phyloP scores from a whole-genome alignment of 23 tunicate species.

The Diplosoma virens region DNA sequence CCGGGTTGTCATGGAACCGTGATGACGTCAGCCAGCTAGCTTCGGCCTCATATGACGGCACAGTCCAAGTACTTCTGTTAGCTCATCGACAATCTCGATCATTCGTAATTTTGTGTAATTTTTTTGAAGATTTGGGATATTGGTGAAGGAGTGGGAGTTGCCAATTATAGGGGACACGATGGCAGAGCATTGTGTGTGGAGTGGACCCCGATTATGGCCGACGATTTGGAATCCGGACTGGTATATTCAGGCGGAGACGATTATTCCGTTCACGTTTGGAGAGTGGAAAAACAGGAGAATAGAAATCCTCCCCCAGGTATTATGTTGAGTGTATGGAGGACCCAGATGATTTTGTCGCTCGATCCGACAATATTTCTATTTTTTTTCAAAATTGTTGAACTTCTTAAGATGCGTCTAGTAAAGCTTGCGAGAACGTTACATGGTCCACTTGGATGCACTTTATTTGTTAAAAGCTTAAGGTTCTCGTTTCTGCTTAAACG shows the following conservation, averaged over 20 bases:
- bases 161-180: constrained; percentile 82
- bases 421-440: too few species aligned
- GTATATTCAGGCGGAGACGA: constrained; percentile 89
- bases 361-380: too few species aligned
- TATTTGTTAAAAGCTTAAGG: too few species aligned
- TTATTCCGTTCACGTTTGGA: constrained; percentile 90
- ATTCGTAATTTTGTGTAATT: neutral
- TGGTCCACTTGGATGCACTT: too few species aligned
- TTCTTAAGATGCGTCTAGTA: too few species aligned
- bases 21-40: constrained; percentile 37
- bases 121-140: constrained; percentile 78
- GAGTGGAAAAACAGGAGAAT: constrained; percentile 41
- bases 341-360: too few species aligned
- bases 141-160: constrained; percentile 30
- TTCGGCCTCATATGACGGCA: constrained; percentile 83
- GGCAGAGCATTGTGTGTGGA: constrained; percentile 67
- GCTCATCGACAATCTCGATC: neutral
- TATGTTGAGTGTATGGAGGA: too few species aligned
- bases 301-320: constrained; percentile 69
- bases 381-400: too few species aligned
- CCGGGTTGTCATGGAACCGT: constrained; percentile 69
- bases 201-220: constrained; percentile 50
- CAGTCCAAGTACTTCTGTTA: constrained; percentile 50
- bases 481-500: too few species aligned
- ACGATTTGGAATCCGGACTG: constrained; percentile 18